Evolutionary conservation across 1,140 invertebrate species (phyloP).

Genomic region (Telenomus remus): DNA sequence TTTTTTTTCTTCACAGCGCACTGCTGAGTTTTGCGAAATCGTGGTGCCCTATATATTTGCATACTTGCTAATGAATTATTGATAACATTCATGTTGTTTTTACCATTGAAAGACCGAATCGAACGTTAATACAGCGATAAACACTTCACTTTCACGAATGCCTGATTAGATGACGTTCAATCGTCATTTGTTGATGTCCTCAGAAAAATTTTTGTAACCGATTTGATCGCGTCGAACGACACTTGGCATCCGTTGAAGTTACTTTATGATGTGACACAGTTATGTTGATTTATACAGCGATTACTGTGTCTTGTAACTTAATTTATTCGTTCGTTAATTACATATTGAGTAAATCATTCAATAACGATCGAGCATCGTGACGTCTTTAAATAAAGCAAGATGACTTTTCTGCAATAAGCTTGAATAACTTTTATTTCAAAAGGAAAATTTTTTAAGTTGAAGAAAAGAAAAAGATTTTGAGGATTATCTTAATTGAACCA

Average conservation of each 20-base stretch:
- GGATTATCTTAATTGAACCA: no score
- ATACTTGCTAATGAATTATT: conserved; percentile 48
- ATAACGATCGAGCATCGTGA: no score
- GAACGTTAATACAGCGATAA: conserved; percentile 15
- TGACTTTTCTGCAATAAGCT: no score
- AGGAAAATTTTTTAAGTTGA: no score
- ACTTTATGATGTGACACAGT: not conserved
- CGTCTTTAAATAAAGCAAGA: no score
- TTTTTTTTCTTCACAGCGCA: conserved; percentile 8
- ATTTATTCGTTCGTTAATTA: no score
- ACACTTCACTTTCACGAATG: conserved; percentile 36
- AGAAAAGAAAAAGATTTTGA: no score
- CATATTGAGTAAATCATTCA: no score
- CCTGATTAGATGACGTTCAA: conserved; percentile 39
- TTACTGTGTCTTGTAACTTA: no score
- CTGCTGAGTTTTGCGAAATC: conserved; percentile 33
- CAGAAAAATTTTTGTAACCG: conserved; percentile 21
- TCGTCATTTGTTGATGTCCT: conserved; percentile 19
- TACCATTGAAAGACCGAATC: conserved; percentile 13
- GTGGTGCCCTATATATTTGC: conserved; percentile 33
- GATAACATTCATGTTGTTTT: conserved; percentile 46
- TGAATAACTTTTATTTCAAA: no score
- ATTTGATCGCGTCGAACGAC: conserved; percentile 3
- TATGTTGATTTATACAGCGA: not conserved
- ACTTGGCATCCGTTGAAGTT: not conserved